These are phyloP conservation scores for Alloplasta piceator DNA, from an alignment of 2,888 invertebrate genomes.

Conservation along the genomic window DNA sequence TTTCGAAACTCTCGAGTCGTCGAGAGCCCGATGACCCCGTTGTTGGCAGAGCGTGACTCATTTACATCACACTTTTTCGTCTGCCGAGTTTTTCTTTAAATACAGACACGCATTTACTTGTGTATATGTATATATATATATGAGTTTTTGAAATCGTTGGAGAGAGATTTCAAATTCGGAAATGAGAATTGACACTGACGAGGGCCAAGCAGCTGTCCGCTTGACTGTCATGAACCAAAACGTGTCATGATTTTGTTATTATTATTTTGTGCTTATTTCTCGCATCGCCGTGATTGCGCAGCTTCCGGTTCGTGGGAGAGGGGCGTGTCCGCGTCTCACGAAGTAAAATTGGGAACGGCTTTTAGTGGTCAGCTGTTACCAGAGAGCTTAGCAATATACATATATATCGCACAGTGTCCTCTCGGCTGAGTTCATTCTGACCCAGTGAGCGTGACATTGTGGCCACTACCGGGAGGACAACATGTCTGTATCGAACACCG, in stretches of 20 bases:
- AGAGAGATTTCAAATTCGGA: conserved; percentile 46
- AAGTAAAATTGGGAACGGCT: conserved; percentile 39
- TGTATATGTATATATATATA: conserved; percentile 5
- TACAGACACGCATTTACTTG: background rate
- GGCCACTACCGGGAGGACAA: conserved; percentile 34
- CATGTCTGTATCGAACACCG: background rate
- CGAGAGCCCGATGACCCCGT: background rate
- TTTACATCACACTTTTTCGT: background rate
- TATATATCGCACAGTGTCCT: background rate
- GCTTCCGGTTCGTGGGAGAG: conserved; percentile 37
- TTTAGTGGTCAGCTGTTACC: conserved; percentile 57
- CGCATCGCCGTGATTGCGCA: conserved; percentile 11
- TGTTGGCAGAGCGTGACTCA: background rate
- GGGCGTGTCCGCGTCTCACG: conserved; percentile 13
- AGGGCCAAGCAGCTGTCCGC: conserved; percentile 24
- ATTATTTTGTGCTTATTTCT: conserved; percentile 1
- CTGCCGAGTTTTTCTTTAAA: conserved; percentile 1
- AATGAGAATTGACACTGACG: conserved; percentile 1
- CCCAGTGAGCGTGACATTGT: conserved; percentile 64
- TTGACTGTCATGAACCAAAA: background rate
- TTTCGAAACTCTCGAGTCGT: background rate
- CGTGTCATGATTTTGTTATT: background rate
- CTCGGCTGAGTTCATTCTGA: conserved; percentile 55
- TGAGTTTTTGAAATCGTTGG: conserved; percentile 28
- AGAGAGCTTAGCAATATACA: conserved; percentile 7